phyloP scores from a whole-genome alignment of 2,888 invertebrate species.

The Synanthedon myopaeformis region DNA sequence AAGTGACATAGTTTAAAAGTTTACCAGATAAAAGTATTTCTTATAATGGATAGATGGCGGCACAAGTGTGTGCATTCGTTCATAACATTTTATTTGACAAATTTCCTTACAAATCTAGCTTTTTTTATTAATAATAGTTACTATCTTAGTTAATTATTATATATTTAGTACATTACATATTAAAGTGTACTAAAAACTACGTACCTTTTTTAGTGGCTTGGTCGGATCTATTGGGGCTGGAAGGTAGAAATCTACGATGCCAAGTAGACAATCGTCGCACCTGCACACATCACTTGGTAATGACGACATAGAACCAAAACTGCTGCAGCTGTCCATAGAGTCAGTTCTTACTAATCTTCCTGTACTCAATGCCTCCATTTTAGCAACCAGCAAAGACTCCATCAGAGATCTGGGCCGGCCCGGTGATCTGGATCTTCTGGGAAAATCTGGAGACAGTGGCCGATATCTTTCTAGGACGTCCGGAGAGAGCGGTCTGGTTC shows the following conservation, averaged over 20 bases:
- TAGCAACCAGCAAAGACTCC: conserved; percentile 84
- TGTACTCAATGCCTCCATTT: conserved; percentile 79
- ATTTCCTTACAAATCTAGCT: too few relatives aligned
- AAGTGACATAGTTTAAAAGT: too few relatives aligned
- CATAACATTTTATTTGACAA: too few relatives aligned
- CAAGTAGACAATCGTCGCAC: conserved; percentile 86
- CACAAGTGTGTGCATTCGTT: too few relatives aligned
- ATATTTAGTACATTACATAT: too few relatives aligned
- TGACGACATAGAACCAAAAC: conserved; percentile 77
- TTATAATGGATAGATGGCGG: too few relatives aligned
- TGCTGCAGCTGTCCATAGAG: conserved; percentile 82
- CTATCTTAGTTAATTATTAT: too few relatives aligned
- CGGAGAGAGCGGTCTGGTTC: conserved; percentile 52
- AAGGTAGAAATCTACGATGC: conserved; percentile 82
- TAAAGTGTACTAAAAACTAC: conserved; percentile 11
- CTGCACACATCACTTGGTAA: conserved; percentile 80
- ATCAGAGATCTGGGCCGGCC: conserved; percentile 80
- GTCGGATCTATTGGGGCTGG: conserved; percentile 64
- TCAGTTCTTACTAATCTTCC: conserved; percentile 77
- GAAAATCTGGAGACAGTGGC: conserved; percentile 58
- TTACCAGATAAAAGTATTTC: too few relatives aligned
- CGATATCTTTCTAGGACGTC: conserved; percentile 39
- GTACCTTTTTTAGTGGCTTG: conserved; percentile 73
- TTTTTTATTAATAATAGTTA: too few relatives aligned
- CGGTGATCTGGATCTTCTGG: conserved; percentile 57